These are phyloP conservation scores for Pangasianodon gigas DNA, from an alignment of 2,113 vertebrate genomes.

Conservation along the genomic window DNA sequence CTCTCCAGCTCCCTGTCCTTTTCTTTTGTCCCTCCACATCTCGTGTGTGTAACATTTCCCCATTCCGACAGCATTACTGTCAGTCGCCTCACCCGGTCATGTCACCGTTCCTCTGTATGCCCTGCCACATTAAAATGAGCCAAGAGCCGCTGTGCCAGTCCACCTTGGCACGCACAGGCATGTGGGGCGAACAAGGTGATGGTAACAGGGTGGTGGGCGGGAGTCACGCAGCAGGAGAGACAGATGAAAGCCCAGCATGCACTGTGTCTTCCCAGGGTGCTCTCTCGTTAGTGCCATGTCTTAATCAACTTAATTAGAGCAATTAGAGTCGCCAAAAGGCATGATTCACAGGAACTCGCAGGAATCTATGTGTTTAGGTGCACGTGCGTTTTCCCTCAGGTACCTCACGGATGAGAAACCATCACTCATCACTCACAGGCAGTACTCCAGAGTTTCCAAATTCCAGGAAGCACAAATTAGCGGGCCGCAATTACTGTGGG, in stretches of 20 bases:
- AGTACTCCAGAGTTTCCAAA: not conserved
- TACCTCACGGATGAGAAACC: not conserved
- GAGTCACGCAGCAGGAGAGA: constrained; percentile 22
- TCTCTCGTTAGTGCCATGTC: constrained; percentile 45
- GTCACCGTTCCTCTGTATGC: not conserved
- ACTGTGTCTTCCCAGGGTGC: constrained; percentile 34
- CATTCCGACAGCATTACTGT: not conserved
- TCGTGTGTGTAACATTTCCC: not conserved
- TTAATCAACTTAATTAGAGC: constrained; percentile 55
- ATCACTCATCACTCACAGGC: not conserved
- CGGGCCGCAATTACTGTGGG: not conserved
- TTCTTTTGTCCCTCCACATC: not conserved
- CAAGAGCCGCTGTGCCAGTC: constrained; percentile 36
- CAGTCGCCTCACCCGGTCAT: not conserved
- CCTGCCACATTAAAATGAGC: constrained; percentile 30
- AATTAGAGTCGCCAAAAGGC: constrained; percentile 52
- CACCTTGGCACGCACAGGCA: constrained; percentile 35
- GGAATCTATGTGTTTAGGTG: constrained; percentile 36
- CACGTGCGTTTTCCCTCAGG: constrained; percentile 23
- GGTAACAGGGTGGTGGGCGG: constrained; percentile 2
- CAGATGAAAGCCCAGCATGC: constrained; percentile 49
- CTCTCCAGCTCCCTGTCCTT: not conserved
- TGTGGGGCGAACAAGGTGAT: constrained; percentile 10
- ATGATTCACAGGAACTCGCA: constrained; percentile 32
- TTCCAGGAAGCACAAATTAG: not conserved